Evolutionary conservation across 1,140 invertebrate genomes (phyloP).

Genomic region (Drosophila tani): DNA sequence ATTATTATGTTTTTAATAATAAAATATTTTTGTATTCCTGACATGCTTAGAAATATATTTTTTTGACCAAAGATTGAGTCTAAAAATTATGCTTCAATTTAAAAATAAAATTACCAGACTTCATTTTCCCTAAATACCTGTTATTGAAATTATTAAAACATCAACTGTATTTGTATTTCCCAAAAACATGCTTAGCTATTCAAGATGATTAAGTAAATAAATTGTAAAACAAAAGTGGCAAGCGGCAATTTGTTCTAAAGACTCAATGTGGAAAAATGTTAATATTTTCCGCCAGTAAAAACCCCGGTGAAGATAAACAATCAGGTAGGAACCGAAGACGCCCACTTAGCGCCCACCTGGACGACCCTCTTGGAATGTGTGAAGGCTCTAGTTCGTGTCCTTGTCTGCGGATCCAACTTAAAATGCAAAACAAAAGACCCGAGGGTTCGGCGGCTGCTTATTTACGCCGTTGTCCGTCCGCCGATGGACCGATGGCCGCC

Average conservation of each 20-base stretch:
- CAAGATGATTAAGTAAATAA: conserved; percentile 6
- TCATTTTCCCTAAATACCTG: too few relatives aligned
- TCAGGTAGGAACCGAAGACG: conserved; percentile 5
- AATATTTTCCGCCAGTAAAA: conserved; percentile 19
- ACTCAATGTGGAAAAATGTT: conserved; percentile 22
- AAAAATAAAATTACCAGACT: not conserved
- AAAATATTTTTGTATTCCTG: too few relatives aligned
- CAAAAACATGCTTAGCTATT: not conserved
- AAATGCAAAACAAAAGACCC: conserved; percentile 75
- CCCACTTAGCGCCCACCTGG: conserved; percentile 30
- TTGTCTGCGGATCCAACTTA: conserved; percentile 62
- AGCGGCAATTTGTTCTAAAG: not conserved
- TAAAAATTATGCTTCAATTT: too few relatives aligned
- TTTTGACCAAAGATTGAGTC: too few relatives aligned
- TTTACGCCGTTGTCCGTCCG: conserved; percentile 48
- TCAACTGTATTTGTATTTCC: not conserved
- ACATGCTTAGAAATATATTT: too few relatives aligned
- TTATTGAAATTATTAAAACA: too few relatives aligned
- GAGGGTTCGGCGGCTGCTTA: conserved; percentile 69
- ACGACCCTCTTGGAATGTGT: conserved; percentile 46
- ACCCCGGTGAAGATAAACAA: conserved; percentile 16
- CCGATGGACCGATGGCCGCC: conserved; percentile 52
- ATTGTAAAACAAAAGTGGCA: conserved; percentile 4
- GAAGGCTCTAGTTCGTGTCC: conserved; percentile 25
- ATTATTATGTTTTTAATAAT: not conserved